Evolutionary conservation across 1,140 invertebrate species (phyloP).

Genomic region (Uloborus diversus): DNA sequence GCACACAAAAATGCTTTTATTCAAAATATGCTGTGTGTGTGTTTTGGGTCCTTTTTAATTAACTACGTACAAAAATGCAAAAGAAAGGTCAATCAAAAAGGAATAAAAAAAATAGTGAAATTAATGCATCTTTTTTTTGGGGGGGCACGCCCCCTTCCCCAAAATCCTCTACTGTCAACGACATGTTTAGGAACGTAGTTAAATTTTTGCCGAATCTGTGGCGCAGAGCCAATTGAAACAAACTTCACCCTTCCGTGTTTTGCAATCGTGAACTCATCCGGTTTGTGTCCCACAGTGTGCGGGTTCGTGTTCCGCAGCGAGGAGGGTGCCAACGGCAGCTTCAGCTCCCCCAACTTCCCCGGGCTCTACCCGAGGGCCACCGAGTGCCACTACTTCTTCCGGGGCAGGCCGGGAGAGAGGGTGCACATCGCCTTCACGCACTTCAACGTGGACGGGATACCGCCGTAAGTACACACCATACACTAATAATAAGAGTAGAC

Average conservation of each 20-base stretch:
- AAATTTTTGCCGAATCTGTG: too few relatives aligned
- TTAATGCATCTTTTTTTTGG: too few relatives aligned
- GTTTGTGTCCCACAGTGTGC: slow-evolving; percentile 63
- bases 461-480: slow-evolving; percentile 71
- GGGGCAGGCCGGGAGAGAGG: slow-evolving; percentile 80
- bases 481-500: too few relatives aligned
- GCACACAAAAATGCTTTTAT: too few relatives aligned
- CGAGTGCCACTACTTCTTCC: slow-evolving; percentile 94
- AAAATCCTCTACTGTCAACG: background rate
- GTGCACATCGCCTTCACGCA: slow-evolving; percentile 87
- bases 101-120: too few relatives aligned
- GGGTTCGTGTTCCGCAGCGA: slow-evolving; percentile 73
- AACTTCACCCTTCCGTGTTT: background rate
- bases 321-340: slow-evolving; percentile 77
- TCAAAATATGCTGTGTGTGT: too few relatives aligned
- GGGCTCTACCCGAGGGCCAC: slow-evolving; percentile 90
- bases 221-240: too few relatives aligned
- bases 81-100: too few relatives aligned
- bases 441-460: slow-evolving; percentile 90
- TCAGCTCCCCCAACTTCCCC: slow-evolving; percentile 90
- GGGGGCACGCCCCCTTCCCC: background rate
- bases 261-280: background rate
- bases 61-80: too few relatives aligned
- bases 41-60: too few relatives aligned
- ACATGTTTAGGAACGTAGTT: background rate